Evolutionary conservation across 2,797 vertebrate genomes (phyloP), one percentile per base, ranked within the genome.

Genomic region (Muraenolepis orangiensis): DNA sequence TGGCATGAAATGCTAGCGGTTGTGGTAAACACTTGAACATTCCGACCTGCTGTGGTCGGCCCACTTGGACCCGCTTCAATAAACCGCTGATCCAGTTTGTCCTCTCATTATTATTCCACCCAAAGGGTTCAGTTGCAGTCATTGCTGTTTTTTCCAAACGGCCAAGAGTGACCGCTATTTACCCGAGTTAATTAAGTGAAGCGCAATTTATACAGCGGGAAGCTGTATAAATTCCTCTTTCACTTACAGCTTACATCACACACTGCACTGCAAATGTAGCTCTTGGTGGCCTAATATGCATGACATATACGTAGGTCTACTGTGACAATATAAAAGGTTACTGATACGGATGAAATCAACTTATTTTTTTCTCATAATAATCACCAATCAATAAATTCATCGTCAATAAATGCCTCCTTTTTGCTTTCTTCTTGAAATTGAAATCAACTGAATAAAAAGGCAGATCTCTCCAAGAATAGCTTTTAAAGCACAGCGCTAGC

Each of bases 121-220:
- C 77, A 70, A 74, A 74, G 81, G 81, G 80, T 66, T 66, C 23
- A 36, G 69, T 16, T 76, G 71, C 78, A 30, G 72, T 61, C 74
- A 14, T 30, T 69, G 71, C 66, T 29, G 73, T 68, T 38, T 38
- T 72, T 38, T 38, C 70, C 73, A 69, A 73, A 76, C 73, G 57
- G 57, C 76, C 70, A 68, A 76, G 20, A 77, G 69, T 83, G 66
- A 67, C 14, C 76, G 40, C 18, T 36, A 70, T 86, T 82, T 75
- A 79, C 30, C 61, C 36, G 70, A 85, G 75, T 80, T 86, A 88
- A 90, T 80, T 86, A 80, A 81, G 57, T 64, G 57, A 64, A n/a
- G n/a, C n/a, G n/a, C n/a, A n/a, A n/a, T n/a, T n/a, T n/a, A n/a
- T n/a, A 23, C 57, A 4, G 57, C 23, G 70, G 74, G 75, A 87